These are phyloP conservation scores for Phalloptychus januarius DNA, from an alignment of 2,797 vertebrate species.

Conservation along the genomic window DNA sequence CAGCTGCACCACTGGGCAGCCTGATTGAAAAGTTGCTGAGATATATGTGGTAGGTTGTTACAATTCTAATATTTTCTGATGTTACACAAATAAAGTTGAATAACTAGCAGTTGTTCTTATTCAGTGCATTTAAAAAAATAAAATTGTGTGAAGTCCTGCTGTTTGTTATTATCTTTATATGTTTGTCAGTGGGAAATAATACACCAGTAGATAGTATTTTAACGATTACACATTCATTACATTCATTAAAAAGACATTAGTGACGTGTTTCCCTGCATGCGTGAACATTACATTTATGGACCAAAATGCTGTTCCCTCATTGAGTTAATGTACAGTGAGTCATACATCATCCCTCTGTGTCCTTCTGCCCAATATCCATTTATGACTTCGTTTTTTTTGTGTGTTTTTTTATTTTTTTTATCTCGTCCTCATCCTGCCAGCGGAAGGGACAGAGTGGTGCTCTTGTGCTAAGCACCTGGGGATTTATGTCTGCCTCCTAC, in stretches of 20 bases:
- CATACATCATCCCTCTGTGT: constrained; percentile 58
- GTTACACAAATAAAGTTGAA: background rate
- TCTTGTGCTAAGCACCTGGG: constrained; percentile 64
- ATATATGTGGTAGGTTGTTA: background rate
- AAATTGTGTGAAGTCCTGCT: background rate
- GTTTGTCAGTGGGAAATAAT: background rate
- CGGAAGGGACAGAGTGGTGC: constrained; percentile 44
- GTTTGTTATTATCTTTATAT: background rate
- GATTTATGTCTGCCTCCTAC: constrained; percentile 66
- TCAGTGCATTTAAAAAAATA: background rate
- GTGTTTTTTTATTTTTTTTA: constrained; percentile 25
- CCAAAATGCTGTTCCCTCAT: constrained; percentile 53
- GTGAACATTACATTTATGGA: constrained; percentile 64
- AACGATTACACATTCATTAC: constrained; percentile 67
- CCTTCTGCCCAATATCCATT: constrained; percentile 57
- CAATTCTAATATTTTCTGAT: background rate
- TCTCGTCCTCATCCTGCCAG: constrained; percentile 52
- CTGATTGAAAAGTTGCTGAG: background rate
- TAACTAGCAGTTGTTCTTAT: background rate
- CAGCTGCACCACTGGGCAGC: too few relatives aligned
- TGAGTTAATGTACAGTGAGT: constrained; percentile 62
- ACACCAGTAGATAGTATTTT: constrained; percentile 28
- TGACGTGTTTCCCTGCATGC: constrained; percentile 38
- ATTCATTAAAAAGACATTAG: constrained; percentile 75
- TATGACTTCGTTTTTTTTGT: constrained; percentile 35